phyloP scores from a whole-genome alignment of 2,888 invertebrate genomes.

The Agrotis segetum region DNA sequence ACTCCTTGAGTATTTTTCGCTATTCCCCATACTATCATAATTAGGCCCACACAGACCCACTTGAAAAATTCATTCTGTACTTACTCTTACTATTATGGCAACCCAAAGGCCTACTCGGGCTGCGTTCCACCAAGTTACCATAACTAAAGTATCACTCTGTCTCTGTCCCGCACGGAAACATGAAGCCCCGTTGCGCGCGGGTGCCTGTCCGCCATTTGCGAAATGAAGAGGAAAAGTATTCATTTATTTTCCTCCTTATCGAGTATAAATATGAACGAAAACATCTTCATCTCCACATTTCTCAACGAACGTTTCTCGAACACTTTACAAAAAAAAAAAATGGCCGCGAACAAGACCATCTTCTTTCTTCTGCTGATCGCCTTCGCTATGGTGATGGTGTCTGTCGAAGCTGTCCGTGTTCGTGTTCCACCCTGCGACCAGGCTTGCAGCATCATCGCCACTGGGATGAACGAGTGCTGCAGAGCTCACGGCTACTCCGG shows the following conservation, averaged over 20 bases:
- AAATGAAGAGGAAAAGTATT: too few relatives aligned
- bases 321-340: conserved; percentile 9
- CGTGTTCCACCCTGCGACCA: conserved; percentile 11
- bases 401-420: background rate
- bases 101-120: too few relatives aligned
- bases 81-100: too few relatives aligned
- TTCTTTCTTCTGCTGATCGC: conserved; percentile 18
- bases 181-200: too few relatives aligned
- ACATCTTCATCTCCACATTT: conserved; percentile 11
- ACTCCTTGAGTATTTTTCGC: too few relatives aligned
- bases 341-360: conserved; percentile 24
- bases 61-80: too few relatives aligned
- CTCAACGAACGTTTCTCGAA: conserved; percentile 19
- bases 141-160: too few relatives aligned
- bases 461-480: conserved; percentile 41
- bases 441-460: background rate
- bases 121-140: too few relatives aligned
- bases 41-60: too few relatives aligned
- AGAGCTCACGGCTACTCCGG: conserved; percentile 31
- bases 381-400: conserved; percentile 7
- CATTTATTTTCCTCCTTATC: conserved; percentile 3
- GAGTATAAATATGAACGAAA: conserved; percentile 18
- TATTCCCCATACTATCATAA: too few relatives aligned
- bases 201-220: too few relatives aligned
- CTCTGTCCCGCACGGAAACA: too few relatives aligned